These are phyloP conservation scores for Piliocolobus tephrosceles DNA, from an alignment of 2,113 vertebrate species.

Conservation along the genomic window DNA sequence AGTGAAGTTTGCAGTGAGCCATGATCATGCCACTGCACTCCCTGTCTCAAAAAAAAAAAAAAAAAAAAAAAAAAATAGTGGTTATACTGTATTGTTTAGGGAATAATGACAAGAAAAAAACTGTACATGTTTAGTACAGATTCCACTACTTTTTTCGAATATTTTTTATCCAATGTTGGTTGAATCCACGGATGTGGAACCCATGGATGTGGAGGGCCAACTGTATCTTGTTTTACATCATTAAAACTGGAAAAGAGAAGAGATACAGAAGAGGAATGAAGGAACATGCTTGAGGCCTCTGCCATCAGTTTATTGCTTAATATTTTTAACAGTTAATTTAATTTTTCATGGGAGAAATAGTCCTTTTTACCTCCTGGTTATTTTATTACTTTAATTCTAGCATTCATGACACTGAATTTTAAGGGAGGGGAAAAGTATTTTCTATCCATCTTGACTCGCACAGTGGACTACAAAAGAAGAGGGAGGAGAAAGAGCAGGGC, in stretches of 20 bases:
- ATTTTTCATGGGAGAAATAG: neutral
- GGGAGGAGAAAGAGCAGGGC: neutral
- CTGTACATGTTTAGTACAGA: neutral
- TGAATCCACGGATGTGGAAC: neutral
- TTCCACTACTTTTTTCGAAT: neutral
- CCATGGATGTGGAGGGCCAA: neutral
- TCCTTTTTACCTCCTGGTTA: too few species aligned
- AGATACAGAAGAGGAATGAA: neutral
- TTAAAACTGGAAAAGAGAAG: neutral
- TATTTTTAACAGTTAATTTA: neutral
- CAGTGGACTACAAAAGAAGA: too few species aligned
- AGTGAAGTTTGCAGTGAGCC: too few species aligned
- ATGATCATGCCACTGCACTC: too few species aligned
- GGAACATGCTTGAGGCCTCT: neutral
- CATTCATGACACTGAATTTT: neutral
- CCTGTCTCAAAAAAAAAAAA: too few species aligned
- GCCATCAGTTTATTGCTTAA: neutral
- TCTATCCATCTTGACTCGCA: neutral
- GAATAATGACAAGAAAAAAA: neutral
- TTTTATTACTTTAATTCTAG: neutral
- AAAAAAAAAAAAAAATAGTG: neutral
- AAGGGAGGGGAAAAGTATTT: neutral
- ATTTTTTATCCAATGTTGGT: neutral
- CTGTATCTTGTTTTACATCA: neutral
- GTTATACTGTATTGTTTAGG: neutral